These are phyloP conservation scores for Megaptera novaeangliae DNA, from an alignment of 2,113 vertebrate species.

Conservation along the genomic window DNA sequence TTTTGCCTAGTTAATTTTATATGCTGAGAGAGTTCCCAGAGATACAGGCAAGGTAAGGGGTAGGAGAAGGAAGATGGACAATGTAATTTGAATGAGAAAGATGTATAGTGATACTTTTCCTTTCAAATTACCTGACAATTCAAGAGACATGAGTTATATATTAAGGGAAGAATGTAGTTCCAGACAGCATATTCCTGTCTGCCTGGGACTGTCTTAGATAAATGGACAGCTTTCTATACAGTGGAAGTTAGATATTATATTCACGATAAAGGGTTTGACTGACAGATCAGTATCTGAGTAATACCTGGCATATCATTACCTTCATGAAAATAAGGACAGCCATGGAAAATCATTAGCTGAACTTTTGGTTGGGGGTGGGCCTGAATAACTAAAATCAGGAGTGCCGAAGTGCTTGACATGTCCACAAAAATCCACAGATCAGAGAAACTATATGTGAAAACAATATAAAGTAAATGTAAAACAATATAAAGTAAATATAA, in stretches of 20 bases:
- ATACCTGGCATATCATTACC: conserved; percentile 53
- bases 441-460: background rate
- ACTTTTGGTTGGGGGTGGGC: background rate
- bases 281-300: conserved; percentile 60
- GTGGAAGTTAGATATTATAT: conserved; percentile 63
- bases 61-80: conserved; percentile 67
- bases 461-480: background rate
- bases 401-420: background rate
- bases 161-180: conserved; percentile 59
- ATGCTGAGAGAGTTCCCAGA: conserved; percentile 53
- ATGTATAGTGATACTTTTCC: conserved; percentile 70
- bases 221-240: conserved; percentile 70
- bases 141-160: conserved; percentile 72
- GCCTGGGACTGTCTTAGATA: conserved; percentile 58
- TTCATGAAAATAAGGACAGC: conserved; percentile 63
- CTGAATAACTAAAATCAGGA: background rate
- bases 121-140: conserved; percentile 78
- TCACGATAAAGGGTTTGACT: conserved; percentile 66
- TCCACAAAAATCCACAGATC: background rate
- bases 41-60: conserved; percentile 12
- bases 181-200: conserved; percentile 53
- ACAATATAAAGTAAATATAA: background rate
- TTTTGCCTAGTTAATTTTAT: conserved; percentile 58
- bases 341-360: conserved; percentile 53
- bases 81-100: conserved; percentile 75